Evolutionary conservation across 2,797 vertebrate genomes (phyloP).

Genomic region (Hydrolagus colliei): DNA sequence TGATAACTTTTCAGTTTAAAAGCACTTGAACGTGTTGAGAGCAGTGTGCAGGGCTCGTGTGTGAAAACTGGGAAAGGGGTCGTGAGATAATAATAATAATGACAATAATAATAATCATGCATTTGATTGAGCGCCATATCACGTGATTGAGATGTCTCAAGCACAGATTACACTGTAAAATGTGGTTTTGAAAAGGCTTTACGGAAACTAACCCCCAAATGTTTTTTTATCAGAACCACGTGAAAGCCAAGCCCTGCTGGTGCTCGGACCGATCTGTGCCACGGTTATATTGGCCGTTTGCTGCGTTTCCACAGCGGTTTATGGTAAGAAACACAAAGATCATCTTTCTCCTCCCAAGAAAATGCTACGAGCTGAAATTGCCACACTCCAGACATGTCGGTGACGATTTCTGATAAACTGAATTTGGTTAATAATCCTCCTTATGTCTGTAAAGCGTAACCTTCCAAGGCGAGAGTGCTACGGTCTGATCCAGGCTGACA

Average conservation of each 20-base stretch:
- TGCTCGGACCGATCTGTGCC: conserved; percentile 20
- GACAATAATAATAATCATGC: too few relatives aligned
- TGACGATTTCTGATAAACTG: too few relatives aligned
- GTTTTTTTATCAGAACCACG: conserved; percentile 30
- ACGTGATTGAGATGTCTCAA: too few relatives aligned
- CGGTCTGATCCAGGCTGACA: too few relatives aligned
- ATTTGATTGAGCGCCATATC: too few relatives aligned
- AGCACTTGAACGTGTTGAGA: conserved; percentile 32
- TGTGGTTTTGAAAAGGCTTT: conserved; percentile 10
- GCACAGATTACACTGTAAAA: not conserved
- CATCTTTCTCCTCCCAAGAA: not conserved
- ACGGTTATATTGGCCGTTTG: conserved; percentile 27
- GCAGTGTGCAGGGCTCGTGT: not conserved
- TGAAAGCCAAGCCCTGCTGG: conserved; percentile 32
- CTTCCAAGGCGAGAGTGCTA: too few relatives aligned
- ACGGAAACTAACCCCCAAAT: conserved; percentile 19
- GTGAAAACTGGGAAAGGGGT: not conserved
- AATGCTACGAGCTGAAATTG: not conserved
- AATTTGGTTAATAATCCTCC: too few relatives aligned
- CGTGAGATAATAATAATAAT: too few relatives aligned
- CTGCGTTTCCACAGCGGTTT: conserved; percentile 37
- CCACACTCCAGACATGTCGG: too few relatives aligned
- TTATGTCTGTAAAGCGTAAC: too few relatives aligned
- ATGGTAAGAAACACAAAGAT: conserved; percentile 40
- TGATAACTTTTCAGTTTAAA: conserved; percentile 28